Base-by-base conservation (phyloP, 2,888 invertebrate species). In the Limnephilus lunatus region DNA sequence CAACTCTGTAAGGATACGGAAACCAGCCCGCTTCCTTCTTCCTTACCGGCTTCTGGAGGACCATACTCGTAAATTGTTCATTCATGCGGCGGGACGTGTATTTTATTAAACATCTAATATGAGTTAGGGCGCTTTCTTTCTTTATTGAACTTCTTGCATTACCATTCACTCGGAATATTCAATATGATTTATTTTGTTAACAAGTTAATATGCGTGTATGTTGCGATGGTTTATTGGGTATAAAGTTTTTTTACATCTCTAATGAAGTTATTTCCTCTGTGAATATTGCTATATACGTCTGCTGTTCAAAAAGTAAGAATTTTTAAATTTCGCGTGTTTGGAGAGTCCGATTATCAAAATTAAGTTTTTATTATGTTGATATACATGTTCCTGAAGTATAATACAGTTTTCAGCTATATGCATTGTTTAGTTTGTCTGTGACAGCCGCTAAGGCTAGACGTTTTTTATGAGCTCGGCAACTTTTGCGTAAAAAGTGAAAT, bases 1-100 rank as follows among this genome's bases (percentile, higher is more conserved):
- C 90, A n/a, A 39, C 44, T 89, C 92, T 89, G 80, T 91, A 91
- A 90, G 53, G 91, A 68, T 85, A 31, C 35, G 85, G 90, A 90
- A 85, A 90, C 86, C 86, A 86, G 86, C n/a, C n/a, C 68, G 68
- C 68, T 68, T 68, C 68, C 85, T n/a, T 32, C 44, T 85, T 85
- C 85, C 86, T 86, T 86, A 86, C 86, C 44, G 32, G 30, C 48
- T 86, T 39, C 86, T 86, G 86, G 44, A 86, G 86, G 14, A 30
- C 44, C 44, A 86, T 86, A 68, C 68, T 68, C 25, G n/a, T 68
- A 31, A 32, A 82, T 32, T 32, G 82, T 31, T 82, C 82, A 82
- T 32, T 82, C 82, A 82, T 32, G 82, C 32, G 68, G 68, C 68
- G 14, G 82, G 32, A 82, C 82, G 82, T 32, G 82, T 82, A 68